Evolutionary conservation across 2,797 vertebrate species (phyloP), one percentile per base, ranked within the genome.

Genomic region (Chromis chromis): DNA sequence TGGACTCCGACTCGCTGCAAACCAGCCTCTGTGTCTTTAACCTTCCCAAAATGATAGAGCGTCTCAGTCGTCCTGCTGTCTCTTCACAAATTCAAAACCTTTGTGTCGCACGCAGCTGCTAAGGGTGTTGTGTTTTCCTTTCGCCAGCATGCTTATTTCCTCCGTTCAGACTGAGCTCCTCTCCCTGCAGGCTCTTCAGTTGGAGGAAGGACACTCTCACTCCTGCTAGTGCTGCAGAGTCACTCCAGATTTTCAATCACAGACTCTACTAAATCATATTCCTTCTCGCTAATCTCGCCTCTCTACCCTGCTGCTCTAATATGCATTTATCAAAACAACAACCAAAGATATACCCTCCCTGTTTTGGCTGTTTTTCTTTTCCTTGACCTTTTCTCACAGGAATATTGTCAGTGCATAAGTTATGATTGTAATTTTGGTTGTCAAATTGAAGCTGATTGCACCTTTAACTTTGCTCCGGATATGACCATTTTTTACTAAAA

Each of bases 271-370:
- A 53, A 83, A 73, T 70, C 39, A 42, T 19, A 70, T 46, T 40
- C 44, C 28, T 9, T 64, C 67, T 59, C 55, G 48, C 58, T 62
- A 58, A 72, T 70, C 11, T 61, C 19, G 12, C 7, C 56, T 31
- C 22, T 56, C 17, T 52, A 11, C 40, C 49, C 27, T 22, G 22
- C 60, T 58, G 44, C 64, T 59, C 14, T 70, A 67, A 63, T 57
- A 74, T 54, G 31, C 52, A 71, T 74, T 67, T 48, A 74, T 74
- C 46, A 72, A 67, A 79, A 71, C 33, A 59, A 64, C 24, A 63
- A 55, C 48, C 55, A 49, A 22, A 50, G 17, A 40, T 56, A 56
- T 40, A 48, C 2, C n/a, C 14, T 21, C 10, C 25, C 8, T 5
- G 25, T 53, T 60, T 25, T 44, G 22, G 17, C 27, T 49, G 4